Percentiles rank a stretch among this genome's conserved stretches.
phyloP scores from a whole-genome alignment of 1,140 invertebrate genomes.

The Bactericera cockerelli region DNA sequence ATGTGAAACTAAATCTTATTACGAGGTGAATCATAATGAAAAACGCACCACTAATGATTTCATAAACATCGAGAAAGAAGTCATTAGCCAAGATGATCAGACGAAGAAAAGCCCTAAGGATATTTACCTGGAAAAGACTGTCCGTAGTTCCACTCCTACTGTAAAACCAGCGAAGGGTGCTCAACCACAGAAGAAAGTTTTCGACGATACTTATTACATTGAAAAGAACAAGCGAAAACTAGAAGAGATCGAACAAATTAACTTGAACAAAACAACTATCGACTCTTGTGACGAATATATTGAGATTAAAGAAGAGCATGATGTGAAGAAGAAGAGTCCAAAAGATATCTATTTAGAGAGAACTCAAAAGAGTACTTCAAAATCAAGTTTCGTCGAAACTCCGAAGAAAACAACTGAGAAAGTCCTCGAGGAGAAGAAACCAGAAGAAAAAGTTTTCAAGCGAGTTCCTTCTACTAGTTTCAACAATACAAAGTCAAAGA shows the following conservation, averaged over 20 bases:
- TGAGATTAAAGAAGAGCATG: neutral
- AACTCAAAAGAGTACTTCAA: neutral
- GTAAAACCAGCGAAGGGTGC: neutral
- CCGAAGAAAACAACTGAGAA: neutral
- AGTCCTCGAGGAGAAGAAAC: neutral
- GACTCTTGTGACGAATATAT: slow-evolving; percentile 7
- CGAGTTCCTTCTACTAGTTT: neutral
- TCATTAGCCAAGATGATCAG: neutral
- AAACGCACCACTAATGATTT: neutral
- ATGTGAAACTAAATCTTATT: neutral
- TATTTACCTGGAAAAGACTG: neutral
- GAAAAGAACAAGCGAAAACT: slow-evolving; percentile 1
- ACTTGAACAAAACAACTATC: neutral
- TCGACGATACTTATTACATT: slow-evolving; percentile 3
- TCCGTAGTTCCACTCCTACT: neutral
- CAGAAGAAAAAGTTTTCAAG: neutral
- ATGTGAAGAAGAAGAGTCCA: neutral
- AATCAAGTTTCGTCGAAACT: neutral
- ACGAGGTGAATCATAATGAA: neutral
- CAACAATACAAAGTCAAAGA: slow-evolving; percentile 10
- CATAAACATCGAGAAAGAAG: neutral
- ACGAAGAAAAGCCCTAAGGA: neutral
- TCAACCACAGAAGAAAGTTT: slow-evolving; percentile 6
- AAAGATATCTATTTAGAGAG: slow-evolving; percentile 3
- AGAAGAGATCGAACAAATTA: neutral